Base-by-base conservation (phyloP, 2,113 vertebrate species). In the Callipepla squamata region DNA sequence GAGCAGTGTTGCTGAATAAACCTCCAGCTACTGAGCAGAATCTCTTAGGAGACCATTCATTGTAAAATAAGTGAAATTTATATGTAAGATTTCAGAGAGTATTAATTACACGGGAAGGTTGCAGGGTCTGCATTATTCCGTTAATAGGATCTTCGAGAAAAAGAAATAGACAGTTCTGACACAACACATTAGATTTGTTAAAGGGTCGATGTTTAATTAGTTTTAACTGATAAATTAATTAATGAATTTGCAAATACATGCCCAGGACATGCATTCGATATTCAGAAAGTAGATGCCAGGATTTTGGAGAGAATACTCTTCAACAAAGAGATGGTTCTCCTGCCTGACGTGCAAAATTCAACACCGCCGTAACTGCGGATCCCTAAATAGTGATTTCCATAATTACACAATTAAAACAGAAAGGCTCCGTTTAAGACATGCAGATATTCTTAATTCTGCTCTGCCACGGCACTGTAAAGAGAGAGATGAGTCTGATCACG, bases 141-240 rank as follows among this genome's bases (percentile, higher is more conserved):
- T 32, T 96, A 96, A 96, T 92, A 80, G 91, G 84, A 94, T 94
- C 92, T 85, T 38, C 28, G 30, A 89, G 66, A 77, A 66, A 45
- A 61, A 66, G 45, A 84, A 87, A 72, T 40, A 66, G 91, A 89
- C 81, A 93, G 89, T 79, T 93, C 91, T 96, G 91, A 81, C 94
- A 95, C 77, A 85, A 62, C 26, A 75, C 34, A n/a, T 91, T 91
- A 91, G 55, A 94, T 85, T 87, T 91, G 81, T 80, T 96, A 89
- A 87, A 94, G 85, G 78, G 73, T 55, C 3, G 1, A 62, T 74
- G 87, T 93, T 93, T 93, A 96, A 96, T 96, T 95, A 92, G 84
- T 94, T 89, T 96, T 73, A 85, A 72, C 86, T 93, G 92, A 95
- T 96, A 94, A 95, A 89, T 96, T 92, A 94, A 95, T 95, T 90